These are phyloP conservation scores for Globodera ellingtonae DNA, from an alignment of 1,140 invertebrate species.

Conservation along the genomic window DNA sequence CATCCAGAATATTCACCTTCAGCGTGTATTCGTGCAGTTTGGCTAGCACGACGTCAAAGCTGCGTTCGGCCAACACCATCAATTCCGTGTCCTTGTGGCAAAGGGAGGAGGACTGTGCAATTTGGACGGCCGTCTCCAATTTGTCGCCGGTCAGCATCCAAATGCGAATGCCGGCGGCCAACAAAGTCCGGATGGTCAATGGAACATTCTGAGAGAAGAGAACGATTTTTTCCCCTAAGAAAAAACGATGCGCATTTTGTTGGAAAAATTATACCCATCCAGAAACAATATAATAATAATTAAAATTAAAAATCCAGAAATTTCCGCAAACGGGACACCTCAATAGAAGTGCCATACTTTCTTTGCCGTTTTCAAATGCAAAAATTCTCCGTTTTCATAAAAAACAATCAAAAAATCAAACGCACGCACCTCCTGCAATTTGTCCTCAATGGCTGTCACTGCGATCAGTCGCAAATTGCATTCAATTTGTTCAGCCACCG, in stretches of 20 bases:
- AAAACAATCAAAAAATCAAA: too few species aligned
- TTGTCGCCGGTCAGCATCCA: conserved; percentile 99
- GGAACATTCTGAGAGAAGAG: conserved; percentile 97
- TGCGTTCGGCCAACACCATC: conserved; percentile 86
- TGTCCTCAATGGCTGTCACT: conserved; percentile 94
- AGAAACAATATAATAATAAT: too few species aligned
- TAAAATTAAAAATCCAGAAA: too few species aligned
- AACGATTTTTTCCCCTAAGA: conserved; percentile 82
- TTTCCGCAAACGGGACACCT: too few species aligned
- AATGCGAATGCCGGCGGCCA: conserved; percentile 87
- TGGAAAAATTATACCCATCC: too few species aligned
- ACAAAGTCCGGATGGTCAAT: conserved; percentile 91
- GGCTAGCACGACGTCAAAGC: conserved; percentile 87
- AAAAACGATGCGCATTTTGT: conserved; percentile 73
- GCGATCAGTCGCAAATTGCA: conserved; percentile 81
- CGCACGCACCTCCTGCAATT: conserved; percentile 77
- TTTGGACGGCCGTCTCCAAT: conserved; percentile 98
- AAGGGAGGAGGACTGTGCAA: conserved; percentile 88
- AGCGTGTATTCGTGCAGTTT: conserved; percentile 78
- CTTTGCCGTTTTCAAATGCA: too few species aligned
- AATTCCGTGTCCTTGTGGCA: conserved; percentile 83
- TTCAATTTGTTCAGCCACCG: conserved; percentile 82
- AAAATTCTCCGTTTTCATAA: too few species aligned
- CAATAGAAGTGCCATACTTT: too few species aligned
- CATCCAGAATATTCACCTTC: background rate